phyloP scores from a whole-genome alignment of 2,113 vertebrate species.

The Butorides virescens region DNA sequence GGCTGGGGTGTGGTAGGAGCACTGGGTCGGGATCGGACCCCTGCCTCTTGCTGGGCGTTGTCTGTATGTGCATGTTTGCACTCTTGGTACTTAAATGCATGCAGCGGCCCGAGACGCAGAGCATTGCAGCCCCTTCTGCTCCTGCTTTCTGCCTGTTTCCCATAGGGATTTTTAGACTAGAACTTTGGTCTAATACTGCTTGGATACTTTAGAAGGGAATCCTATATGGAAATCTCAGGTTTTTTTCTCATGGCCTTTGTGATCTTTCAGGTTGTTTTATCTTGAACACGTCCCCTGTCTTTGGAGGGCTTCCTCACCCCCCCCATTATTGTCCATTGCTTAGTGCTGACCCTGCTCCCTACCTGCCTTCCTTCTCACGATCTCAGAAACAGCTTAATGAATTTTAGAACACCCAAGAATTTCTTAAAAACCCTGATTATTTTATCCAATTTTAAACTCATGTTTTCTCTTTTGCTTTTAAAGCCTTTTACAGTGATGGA shows the following conservation, averaged over 20 bases:
- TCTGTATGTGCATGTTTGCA: not conserved
- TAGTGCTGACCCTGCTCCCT: not conserved
- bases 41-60: not conserved
- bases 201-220: not conserved
- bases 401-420: not conserved
- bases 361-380: not conserved
- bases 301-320: not conserved
- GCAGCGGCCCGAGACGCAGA: fast-evolving
- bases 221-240: not conserved
- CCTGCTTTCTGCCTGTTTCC: not conserved
- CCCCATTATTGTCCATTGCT: not conserved
- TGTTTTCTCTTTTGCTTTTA: not conserved
- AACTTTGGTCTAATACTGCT: not conserved
- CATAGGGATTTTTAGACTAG: not conserved
- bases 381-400: not conserved
- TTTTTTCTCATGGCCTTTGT: not conserved
- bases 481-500: not conserved
- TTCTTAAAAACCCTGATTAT: not conserved
- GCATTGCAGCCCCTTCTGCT: not conserved
- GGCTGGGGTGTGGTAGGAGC: not conserved
- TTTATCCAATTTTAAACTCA: not conserved
- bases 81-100: not conserved
- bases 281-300: not conserved
- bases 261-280: not conserved
- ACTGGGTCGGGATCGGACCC: not conserved